A percentile compares a stretch with the other conserved stretches of the same genome.
Conservation (phyloP, 2,797 vertebrate genomes). For the Diplodus puntazzo region DNA sequence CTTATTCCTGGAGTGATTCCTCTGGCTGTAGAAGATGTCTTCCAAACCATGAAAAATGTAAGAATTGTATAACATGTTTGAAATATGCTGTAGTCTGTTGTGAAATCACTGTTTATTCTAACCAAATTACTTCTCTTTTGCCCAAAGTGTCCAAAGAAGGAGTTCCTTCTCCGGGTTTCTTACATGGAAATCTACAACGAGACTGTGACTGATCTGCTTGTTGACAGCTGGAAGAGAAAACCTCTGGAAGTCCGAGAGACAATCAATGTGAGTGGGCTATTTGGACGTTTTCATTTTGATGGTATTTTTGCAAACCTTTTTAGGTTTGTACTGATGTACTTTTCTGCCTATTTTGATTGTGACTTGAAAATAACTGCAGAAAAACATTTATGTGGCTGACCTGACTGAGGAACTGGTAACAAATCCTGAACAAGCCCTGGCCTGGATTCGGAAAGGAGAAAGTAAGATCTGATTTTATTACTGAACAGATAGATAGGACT, state of each 20-base stretch:
- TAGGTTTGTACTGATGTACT: no score
- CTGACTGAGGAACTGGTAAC: constrained; percentile 94
- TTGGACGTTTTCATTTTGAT: neutral
- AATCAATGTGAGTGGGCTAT: constrained; percentile 86
- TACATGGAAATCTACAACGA: constrained; percentile 99
- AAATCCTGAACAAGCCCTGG: constrained; percentile 89
- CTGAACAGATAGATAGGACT: neutral
- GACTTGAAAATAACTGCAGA: constrained; percentile 78
- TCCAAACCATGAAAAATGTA: constrained; percentile 92
- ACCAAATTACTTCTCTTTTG: constrained; percentile 20
- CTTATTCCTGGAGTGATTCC: constrained; percentile 90
- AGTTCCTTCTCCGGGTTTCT: constrained; percentile 95
- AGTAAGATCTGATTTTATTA: constrained; percentile 82
- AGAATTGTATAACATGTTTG: constrained; percentile 27
- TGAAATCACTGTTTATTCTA: neutral
- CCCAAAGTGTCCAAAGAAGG: constrained; percentile 90
- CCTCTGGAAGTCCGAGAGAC: constrained; percentile 94
- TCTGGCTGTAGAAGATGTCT: constrained; percentile 93
- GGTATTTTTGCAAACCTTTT: neutral
- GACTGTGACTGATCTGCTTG: constrained; percentile 94
- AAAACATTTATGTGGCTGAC: constrained; percentile 93
- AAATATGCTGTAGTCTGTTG: neutral
- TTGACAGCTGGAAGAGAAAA: constrained; percentile 92
- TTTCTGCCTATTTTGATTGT: neutral
- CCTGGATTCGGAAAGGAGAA: constrained; percentile 96